A percentile compares a stretch with the other conserved stretches of the same genome.
phyloP scores from a whole-genome alignment of 1,140 invertebrate genomes.

The Danaus plexippus region DNA sequence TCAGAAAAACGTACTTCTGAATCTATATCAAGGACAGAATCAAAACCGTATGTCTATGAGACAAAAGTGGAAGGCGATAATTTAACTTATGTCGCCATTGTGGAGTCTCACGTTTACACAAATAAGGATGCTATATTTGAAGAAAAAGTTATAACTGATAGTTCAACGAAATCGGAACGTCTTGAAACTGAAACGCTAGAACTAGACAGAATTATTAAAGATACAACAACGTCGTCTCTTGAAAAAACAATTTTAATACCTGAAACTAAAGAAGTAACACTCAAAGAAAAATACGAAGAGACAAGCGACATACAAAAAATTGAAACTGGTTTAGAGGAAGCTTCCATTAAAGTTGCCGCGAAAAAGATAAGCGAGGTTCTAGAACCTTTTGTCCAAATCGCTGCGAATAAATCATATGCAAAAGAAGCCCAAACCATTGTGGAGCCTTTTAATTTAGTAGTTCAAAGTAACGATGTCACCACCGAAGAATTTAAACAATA shows the following conservation, averaged over 20 bases:
- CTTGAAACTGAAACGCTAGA: no score
- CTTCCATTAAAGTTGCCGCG: no score
- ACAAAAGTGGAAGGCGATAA: constrained; percentile 26
- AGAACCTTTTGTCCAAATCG: no score
- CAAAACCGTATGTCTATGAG: constrained; percentile 18
- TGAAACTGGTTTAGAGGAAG: no score
- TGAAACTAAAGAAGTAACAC: constrained; percentile 10
- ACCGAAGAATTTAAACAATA: no score
- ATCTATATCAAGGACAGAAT: constrained; percentile 19
- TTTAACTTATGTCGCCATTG: constrained; percentile 50
- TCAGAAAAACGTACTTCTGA: constrained; percentile 16
- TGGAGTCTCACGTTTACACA: constrained; percentile 57
- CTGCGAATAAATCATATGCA: no score
- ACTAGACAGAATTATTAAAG: no score
- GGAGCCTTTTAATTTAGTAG: constrained; percentile 9
- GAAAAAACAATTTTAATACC: constrained; percentile 1
- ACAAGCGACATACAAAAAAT: no score
- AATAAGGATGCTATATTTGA: constrained; percentile 50
- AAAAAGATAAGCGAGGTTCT: no score
- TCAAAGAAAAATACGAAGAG: neutral
- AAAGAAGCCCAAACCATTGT: constrained; percentile 17
- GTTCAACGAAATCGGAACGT: no score
- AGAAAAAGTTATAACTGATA: constrained; percentile 12
- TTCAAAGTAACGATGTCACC: constrained; percentile 3
- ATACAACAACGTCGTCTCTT: no score